Percentiles rank a stretch among this genome's conserved stretches.
Conservation (phyloP, 1,140 invertebrate species). For the Bicyclus anynana region DNA sequence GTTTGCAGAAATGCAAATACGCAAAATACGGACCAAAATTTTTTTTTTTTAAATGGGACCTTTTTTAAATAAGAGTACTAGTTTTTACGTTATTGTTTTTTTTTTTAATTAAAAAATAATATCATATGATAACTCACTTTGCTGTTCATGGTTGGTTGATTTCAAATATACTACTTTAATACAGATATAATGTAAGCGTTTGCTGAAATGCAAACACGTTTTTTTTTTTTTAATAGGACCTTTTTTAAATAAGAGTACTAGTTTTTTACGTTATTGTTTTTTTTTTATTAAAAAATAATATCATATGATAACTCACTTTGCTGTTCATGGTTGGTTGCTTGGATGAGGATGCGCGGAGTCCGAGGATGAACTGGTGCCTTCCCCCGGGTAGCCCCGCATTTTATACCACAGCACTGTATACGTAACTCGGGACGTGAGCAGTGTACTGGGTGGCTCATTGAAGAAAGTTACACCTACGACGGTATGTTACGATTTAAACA, state of each 20-base stretch:
- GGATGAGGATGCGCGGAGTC: constrained; percentile 53
- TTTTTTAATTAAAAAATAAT: neutral
- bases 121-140: constrained; percentile 44
- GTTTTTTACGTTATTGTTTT: too few species aligned
- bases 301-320: constrained; percentile 48
- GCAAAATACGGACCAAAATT: too few species aligned
- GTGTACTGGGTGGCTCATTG: constrained; percentile 62
- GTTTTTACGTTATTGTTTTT: too few species aligned
- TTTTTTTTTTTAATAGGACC: too few species aligned
- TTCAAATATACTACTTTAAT: too few species aligned
- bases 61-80: too few species aligned
- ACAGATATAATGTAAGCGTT: too few species aligned
- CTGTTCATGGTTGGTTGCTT: constrained; percentile 65
- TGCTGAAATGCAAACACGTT: too few species aligned
- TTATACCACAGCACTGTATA: constrained; percentile 51
- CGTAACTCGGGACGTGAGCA: constrained; percentile 65
- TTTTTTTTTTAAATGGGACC: too few species aligned
- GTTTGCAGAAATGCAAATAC: too few species aligned
- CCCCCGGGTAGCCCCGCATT: constrained; percentile 44
- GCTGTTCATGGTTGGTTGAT: constrained; percentile 67
- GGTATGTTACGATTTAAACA: constrained; percentile 46
- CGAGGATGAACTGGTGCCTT: constrained; percentile 54
- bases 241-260: too few species aligned
- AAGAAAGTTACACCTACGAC: constrained; percentile 62
- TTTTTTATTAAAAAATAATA: neutral